Evolutionary conservation across 2,113 vertebrate genomes (phyloP).

Genomic region (Petrocephalus zakoni): DNA sequence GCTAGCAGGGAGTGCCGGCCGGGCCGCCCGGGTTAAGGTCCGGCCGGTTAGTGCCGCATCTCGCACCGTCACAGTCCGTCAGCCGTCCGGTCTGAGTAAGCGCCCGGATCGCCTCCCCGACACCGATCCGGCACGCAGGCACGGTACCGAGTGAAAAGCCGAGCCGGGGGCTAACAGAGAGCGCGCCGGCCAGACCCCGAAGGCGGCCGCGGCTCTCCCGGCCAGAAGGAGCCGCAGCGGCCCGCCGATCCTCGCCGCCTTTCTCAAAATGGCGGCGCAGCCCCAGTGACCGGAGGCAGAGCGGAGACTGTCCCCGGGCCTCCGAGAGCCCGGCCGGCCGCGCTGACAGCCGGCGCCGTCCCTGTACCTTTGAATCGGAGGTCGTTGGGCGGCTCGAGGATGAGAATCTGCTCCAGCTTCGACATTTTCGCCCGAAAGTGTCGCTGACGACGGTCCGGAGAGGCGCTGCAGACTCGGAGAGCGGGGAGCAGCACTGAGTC

Average conservation of each 20-base stretch:
- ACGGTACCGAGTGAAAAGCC: too few relatives aligned
- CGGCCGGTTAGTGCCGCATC: background rate
- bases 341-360: background rate
- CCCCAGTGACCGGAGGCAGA: conserved; percentile 40
- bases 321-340: background rate
- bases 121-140: background rate
- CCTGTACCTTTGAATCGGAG: conserved; percentile 89
- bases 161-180: background rate
- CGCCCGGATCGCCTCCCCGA: background rate
- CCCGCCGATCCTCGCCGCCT: conserved; percentile 36
- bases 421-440: conserved; percentile 72
- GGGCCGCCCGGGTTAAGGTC: background rate
- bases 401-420: conserved; percentile 85
- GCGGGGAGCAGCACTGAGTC: conserved; percentile 48
- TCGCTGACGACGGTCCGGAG: conserved; percentile 48
- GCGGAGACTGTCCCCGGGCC: conserved; percentile 29
- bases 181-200: too few relatives aligned
- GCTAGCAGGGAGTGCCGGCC: background rate
- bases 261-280: conserved; percentile 62
- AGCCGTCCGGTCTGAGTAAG: background rate
- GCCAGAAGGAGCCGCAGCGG: conserved; percentile 42
- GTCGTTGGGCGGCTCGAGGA: conserved; percentile 84
- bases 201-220: background rate
- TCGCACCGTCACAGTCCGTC: background rate
- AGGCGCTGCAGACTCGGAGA: conserved; percentile 48